phyloP scores from a whole-genome alignment of 2,888 invertebrate species.

The Ceratothoa steindachneri region DNA sequence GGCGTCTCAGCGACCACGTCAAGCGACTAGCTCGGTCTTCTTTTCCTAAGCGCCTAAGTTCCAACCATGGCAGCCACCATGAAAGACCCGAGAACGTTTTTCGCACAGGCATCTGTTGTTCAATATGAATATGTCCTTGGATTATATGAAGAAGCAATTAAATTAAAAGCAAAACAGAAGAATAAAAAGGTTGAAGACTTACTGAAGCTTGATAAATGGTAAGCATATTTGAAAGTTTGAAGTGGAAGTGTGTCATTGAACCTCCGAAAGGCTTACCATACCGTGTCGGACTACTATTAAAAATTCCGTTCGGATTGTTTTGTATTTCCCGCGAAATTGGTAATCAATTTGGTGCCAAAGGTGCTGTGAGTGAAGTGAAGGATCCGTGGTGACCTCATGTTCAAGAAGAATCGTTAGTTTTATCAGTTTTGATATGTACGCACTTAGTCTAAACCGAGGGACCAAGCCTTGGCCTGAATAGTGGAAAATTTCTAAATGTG shows the following conservation, averaged over 20 bases:
- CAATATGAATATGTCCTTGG: slow-evolving; percentile 84
- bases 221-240: slow-evolving; percentile 55
- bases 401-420: background rate
- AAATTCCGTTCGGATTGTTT: slow-evolving; percentile 6
- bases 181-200: slow-evolving; percentile 90
- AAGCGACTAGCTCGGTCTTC: slow-evolving; percentile 32
- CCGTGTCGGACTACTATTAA: slow-evolving; percentile 5
- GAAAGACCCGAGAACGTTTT: slow-evolving; percentile 89
- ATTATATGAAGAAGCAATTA: slow-evolving; percentile 84
- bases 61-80: slow-evolving; percentile 50
- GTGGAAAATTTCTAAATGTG: background rate
- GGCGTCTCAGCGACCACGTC: slow-evolving; percentile 27
- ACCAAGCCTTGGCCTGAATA: background rate
- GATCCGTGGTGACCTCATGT: background rate
- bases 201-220: slow-evolving; percentile 92
- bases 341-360: slow-evolving; percentile 15
- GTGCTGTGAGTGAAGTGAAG: slow-evolving; percentile 5
- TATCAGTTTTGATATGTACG: background rate
- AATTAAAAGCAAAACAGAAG: slow-evolving; percentile 82
- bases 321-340: slow-evolving; percentile 15
- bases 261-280: slow-evolving; percentile 11
- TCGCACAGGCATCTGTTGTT: slow-evolving; percentile 75
- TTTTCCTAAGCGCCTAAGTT: slow-evolving; percentile 24
- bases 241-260: slow-evolving; percentile 46
- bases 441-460: background rate